Base-by-base conservation (phyloP, 2,888 invertebrate species). In the Leucophora obtusa region DNA sequence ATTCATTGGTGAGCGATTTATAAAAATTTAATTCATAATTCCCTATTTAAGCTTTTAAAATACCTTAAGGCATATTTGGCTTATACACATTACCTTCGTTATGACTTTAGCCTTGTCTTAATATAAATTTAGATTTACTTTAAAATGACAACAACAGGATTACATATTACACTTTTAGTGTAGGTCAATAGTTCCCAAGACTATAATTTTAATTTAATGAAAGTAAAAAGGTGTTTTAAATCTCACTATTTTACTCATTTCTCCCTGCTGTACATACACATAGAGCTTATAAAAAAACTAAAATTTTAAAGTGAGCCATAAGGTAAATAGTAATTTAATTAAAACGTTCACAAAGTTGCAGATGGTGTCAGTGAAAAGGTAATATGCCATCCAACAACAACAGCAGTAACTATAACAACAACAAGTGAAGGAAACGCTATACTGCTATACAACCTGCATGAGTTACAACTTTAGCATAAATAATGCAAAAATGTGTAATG, bases 311-410 rank as follows among this genome's bases (percentile, higher is more conserved):
- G 68, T 77, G 73, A 87, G 85, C 86, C 86, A 87, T 85, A 86
- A 84, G 87, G 87, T 84, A 84, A 88, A 86, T 89, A 87, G 87
- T 88, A 88, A 88, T 88, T 88, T 87, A 88, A 88, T 89, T 88
- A 88, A 87, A 88, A 87, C 82, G 75, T 77, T 81, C 84, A 86
- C 85, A 79, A 77, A 82, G 68, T 78, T 50, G 62, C 82, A 83
- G 76, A 70, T 75, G 76, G 71, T 82, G 80, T 72, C 73, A 76
- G 60, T 43, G 56, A 58, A 47, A 76, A 70, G 62, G 77, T 77
- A 75, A 65, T 58, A 63, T 70, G 68, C 56, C 66, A 59, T 43
- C 72, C 66, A 59, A 14, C n/a, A 35, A 63, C 38, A 63, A 17
- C 28, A 50, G 33, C n/a, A 28, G 6, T 38, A 21, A 47, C n/a